Evolutionary conservation across 2,888 invertebrate species (phyloP).

Genomic region (Coremacera marginata): DNA sequence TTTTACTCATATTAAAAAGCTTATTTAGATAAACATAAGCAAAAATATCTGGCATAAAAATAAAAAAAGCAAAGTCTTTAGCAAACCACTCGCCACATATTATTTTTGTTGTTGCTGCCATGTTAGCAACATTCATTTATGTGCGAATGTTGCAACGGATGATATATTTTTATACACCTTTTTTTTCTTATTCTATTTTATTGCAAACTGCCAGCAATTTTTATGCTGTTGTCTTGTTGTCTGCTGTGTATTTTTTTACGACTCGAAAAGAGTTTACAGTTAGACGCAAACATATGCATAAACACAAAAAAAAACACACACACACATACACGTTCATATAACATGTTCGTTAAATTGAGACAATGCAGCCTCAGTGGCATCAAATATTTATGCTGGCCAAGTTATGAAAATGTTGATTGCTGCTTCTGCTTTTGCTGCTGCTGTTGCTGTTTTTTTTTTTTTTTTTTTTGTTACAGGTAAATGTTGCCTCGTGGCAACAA

Average conservation of each 20-base stretch:
- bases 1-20: no score
- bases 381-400: slow-evolving; percentile 31
- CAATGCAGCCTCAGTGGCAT: slow-evolving; percentile 6
- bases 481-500: neutral
- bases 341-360: neutral
- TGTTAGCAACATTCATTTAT: no score
- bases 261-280: slow-evolving; percentile 27
- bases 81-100: no score
- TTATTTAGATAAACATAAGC: no score
- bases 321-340: slow-evolving; percentile 32
- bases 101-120: no score
- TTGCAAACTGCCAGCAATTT: slow-evolving; percentile 6
- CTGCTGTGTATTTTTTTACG: slow-evolving; percentile 22
- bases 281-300: neutral
- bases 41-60: no score
- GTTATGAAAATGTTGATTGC: slow-evolving; percentile 31
- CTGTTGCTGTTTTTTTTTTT: neutral
- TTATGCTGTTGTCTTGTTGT: slow-evolving; percentile 20
- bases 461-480: neutral
- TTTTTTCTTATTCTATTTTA: no score
- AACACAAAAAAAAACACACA: neutral
- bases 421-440: slow-evolving; percentile 8
- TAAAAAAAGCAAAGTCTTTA: no score
- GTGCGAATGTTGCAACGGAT: neutral
- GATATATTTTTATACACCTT: neutral